phyloP scores from a whole-genome alignment of 2,797 vertebrate genomes.

The Merluccius polli region DNA sequence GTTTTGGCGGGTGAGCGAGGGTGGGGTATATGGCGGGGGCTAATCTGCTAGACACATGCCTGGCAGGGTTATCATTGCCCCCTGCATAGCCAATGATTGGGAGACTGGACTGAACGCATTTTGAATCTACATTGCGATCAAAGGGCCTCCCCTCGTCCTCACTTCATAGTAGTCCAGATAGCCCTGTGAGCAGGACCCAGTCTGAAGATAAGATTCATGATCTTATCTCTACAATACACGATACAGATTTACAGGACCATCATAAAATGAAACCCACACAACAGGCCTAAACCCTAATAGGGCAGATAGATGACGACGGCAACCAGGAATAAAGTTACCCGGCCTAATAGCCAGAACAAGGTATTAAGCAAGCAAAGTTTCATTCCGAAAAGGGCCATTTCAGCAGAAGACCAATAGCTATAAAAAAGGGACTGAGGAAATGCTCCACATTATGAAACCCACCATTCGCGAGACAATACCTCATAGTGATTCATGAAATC shows the following conservation, averaged over 20 bases:
- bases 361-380: not conserved
- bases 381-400: not conserved
- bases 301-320: slow-evolving; percentile 7
- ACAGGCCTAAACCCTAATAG: slow-evolving; percentile 19
- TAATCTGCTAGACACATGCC: slow-evolving; percentile 55
- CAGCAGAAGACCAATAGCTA: not conserved
- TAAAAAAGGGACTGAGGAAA: slow-evolving; percentile 31
- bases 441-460: slow-evolving; percentile 35
- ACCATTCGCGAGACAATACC: slow-evolving; percentile 38
- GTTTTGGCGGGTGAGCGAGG: slow-evolving; percentile 36
- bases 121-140: slow-evolving; percentile 39
- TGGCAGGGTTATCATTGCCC: slow-evolving; percentile 54
- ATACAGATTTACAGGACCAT: not conserved
- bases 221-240: not conserved
- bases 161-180: slow-evolving; percentile 8
- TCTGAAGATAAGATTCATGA: not conserved
- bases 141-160: slow-evolving; percentile 7
- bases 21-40: slow-evolving; percentile 42
- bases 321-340: not conserved
- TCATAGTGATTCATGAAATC: slow-evolving; percentile 54
- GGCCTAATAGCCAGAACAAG: not conserved
- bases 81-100: slow-evolving; percentile 55
- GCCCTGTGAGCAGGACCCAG: not conserved
- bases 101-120: slow-evolving; percentile 61
- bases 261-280: not conserved